Base-by-base conservation (phyloP, 2,888 invertebrate genomes). In the Lasioglossum pauxillum region DNA sequence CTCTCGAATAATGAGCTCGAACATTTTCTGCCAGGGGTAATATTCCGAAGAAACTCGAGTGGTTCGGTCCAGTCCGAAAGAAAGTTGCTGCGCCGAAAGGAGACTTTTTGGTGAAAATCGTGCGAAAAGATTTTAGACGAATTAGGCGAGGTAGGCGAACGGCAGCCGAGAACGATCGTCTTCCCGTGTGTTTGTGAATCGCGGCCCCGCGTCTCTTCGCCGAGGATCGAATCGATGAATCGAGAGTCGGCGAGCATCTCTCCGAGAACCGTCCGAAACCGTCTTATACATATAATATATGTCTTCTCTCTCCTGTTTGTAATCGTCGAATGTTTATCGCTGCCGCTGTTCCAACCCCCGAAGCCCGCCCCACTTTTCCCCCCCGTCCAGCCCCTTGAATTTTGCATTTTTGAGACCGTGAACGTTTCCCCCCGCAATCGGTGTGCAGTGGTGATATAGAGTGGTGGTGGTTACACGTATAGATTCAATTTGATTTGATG, bases 391-490 rank as follows among this genome's bases (percentile, higher is more conserved):
- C 60, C 60, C 44, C 23, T 82, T n/a, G 57, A 27, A 27, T 16
- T 46, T 85, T 72, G 53, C 78, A 73, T 78, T 72, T 44, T 41
- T 75, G 67, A 78, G 12, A 89, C 67, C 71, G 75, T 75, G 7
- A 53, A 82, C 35, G 69, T 23, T 23, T 10, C 16, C 67, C 46
- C 82, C 83, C 73, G 49, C 78, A 83, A 87, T 89, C 85, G 83
- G 71, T 87, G 83, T 83, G 90, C 88, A 86, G 82, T 90, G 89
- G 86, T 90, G 85, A 90, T 85, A 91, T 84, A 91, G 89, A 91
- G 86, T 91, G 91, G 91, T 91, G 91, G 91, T 91, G 91, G 90
- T 91, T 89, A 90, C 78, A 86, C 83, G 85, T 90, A 90, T 84
- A 82, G 78, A 77, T 38, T 80, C 82, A 86, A 91, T 88, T 90